phyloP scores from a whole-genome alignment of 2,113 vertebrate genomes.

The Rhinopithecus roxellana region DNA sequence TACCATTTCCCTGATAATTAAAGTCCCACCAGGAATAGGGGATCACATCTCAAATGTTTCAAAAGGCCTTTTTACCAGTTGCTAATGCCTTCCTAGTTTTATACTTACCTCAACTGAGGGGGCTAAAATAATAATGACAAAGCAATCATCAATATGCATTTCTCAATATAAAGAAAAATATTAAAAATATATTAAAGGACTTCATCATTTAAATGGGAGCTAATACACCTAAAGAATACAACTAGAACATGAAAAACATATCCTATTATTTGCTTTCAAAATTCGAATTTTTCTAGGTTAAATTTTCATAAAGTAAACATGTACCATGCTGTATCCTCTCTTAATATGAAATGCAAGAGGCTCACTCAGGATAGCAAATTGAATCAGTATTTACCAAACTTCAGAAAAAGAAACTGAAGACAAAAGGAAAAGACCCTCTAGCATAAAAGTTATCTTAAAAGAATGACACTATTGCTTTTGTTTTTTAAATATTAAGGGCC shows the following conservation, averaged over 20 bases:
- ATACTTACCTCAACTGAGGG: slow-evolving; percentile 10
- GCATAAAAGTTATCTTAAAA: not conserved
- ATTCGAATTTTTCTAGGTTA: slow-evolving; percentile 26
- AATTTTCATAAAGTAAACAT: slow-evolving; percentile 10
- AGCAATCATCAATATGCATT: slow-evolving; percentile 37
- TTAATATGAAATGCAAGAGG: slow-evolving; percentile 18
- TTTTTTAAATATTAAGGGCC: not conserved
- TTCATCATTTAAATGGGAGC: not conserved
- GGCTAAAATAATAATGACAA: slow-evolving; percentile 32
- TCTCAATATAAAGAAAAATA: slow-evolving; percentile 20
- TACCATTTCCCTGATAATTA: not conserved
- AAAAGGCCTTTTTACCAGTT: slow-evolving; percentile 27
- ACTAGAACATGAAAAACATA: not conserved
- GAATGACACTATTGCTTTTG: not conserved
- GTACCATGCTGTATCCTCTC: not conserved
- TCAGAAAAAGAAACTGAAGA: slow-evolving; percentile 30
- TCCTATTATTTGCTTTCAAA: slow-evolving; percentile 29
- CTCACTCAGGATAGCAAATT: not conserved
- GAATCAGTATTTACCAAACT: slow-evolving; percentile 37
- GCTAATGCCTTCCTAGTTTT: not conserved
- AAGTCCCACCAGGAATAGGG: not conserved
- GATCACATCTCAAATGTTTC: not conserved
- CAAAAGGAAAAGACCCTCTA: slow-evolving; percentile 14
- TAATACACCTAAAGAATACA: not conserved
- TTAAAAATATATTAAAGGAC: slow-evolving; percentile 1